Base-by-base conservation (phyloP, 2,113 vertebrate species). In the Microcebus tavaratra region DNA sequence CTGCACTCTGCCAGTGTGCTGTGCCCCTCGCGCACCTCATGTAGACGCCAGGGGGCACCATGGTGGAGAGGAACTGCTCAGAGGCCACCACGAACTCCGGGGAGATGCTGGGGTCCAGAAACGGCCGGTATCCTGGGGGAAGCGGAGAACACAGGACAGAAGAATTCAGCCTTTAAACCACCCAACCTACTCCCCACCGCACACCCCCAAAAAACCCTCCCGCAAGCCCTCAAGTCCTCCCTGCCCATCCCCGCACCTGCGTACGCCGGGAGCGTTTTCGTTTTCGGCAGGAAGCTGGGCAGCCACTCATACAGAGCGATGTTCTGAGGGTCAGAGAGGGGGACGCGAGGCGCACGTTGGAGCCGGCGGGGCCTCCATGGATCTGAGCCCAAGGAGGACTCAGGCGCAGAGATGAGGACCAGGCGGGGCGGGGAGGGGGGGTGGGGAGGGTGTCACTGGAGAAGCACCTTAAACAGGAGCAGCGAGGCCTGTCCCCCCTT, bases 221-320 rank as follows among this genome's bases (percentile, higher is more conserved):
- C 8, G 14, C 15, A 42, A 27, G 57, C 20, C n/a, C 36, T 70
- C 67, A 31, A 5, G 98, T 98, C n/a, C n/a, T 36, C 42, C 73
- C 15, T 14, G n/a, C 14, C 21, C 1, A 0, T 25, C 5, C 21
- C 21, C 94, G 98, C 97, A 99, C 99, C 99, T 99, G 90, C 67
- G 67, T 99, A 99, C 2, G 83, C 14, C 0, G 99, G 97, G 68
- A 98, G 86, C 0, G 5, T 53, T 81, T 53, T 97, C 0, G 5
- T 53, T 81, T 50, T 97, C 95, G 93, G 94, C 97, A 97, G 99
- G 97, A 99, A 97, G 95, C 73, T 67, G 0, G 99, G 99, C 94
- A 99, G 98, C 99, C 99, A 99, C 96, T 99, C 99, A 0, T 99
- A 99, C 67, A 99, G 84, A 25, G 98, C 98, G 2, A 99, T 99